Evolutionary conservation across 2,888 invertebrate genomes (phyloP).

Genomic region (Megamerina dolium): DNA sequence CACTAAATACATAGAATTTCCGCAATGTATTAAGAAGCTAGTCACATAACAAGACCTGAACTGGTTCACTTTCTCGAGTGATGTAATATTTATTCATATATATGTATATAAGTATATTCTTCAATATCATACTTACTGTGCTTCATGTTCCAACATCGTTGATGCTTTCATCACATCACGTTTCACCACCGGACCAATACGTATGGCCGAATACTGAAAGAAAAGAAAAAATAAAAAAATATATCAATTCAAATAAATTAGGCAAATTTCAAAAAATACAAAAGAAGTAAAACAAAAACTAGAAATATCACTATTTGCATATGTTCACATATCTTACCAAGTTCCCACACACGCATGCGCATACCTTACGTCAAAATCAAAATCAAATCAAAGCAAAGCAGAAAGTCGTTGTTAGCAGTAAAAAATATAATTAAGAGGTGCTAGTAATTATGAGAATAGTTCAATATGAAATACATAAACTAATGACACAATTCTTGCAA

Average conservation of each 20-base stretch:
- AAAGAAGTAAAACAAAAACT: conserved; percentile 1
- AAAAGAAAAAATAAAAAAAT: conserved; percentile 3
- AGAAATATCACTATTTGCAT: background rate
- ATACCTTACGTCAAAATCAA: background rate
- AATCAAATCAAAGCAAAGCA: background rate
- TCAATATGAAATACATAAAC: no score
- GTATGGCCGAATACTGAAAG: conserved; percentile 90
- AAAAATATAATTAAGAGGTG: background rate
- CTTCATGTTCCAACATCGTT: conserved; percentile 98
- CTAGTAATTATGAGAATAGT: no score
- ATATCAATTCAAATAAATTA: background rate
- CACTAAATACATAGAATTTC: no score
- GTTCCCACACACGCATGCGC: background rate
- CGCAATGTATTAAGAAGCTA: no score
- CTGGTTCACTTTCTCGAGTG: no score
- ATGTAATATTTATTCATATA: background rate
- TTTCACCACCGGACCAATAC: conserved; percentile 98
- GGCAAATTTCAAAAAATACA: conserved; percentile 1
- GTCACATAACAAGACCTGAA: no score
- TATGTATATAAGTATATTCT: conserved; percentile 5
- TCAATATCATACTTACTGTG: conserved; percentile 62
- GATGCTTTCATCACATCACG: conserved; percentile 99
- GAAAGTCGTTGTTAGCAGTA: conserved; percentile 1
- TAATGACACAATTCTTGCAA: no score
- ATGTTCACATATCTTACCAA: no score